phyloP scores from a whole-genome alignment of 1,140 invertebrate genomes.

The Samia ricini region DNA sequence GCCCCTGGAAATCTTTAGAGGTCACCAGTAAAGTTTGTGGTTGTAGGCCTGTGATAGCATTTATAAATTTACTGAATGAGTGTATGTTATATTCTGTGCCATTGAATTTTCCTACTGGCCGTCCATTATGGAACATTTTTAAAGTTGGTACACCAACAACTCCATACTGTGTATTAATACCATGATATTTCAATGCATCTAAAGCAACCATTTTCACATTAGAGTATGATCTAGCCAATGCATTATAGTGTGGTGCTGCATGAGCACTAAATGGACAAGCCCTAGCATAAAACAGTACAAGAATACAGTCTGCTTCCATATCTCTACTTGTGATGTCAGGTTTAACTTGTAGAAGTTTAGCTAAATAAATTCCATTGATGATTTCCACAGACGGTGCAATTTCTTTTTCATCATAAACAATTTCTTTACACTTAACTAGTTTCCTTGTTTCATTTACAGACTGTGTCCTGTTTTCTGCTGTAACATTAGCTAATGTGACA shows the following conservation, averaged over 20 bases:
- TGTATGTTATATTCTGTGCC: slow-evolving; percentile 89
- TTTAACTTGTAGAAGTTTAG: slow-evolving; percentile 62
- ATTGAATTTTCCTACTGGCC: slow-evolving; percentile 92
- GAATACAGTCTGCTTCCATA: slow-evolving; percentile 81
- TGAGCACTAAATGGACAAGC: slow-evolving; percentile 94
- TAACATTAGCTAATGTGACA: slow-evolving; percentile 58
- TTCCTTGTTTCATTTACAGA: slow-evolving; percentile 64
- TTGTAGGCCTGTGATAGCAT: slow-evolving; percentile 86
- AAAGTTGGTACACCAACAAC: slow-evolving; percentile 96
- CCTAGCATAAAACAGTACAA: slow-evolving; percentile 93
- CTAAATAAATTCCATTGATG: slow-evolving; percentile 61
- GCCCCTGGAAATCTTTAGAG: slow-evolving; percentile 88
- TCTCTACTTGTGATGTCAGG: slow-evolving; percentile 63
- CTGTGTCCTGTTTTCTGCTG: slow-evolving; percentile 54
- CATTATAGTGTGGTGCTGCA: slow-evolving; percentile 94
- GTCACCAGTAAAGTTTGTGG: slow-evolving; percentile 82
- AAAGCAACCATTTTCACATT: slow-evolving; percentile 92
- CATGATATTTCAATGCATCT: slow-evolving; percentile 91
- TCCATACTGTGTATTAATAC: slow-evolving; percentile 94
- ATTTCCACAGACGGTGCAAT: slow-evolving; percentile 62
- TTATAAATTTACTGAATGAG: slow-evolving; percentile 89
- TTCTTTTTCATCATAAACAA: slow-evolving; percentile 51
- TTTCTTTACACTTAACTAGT: slow-evolving; percentile 68
- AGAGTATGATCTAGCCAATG: slow-evolving; percentile 90
- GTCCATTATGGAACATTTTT: slow-evolving; percentile 95